These are phyloP conservation scores for Mimachlamys varia DNA, from an alignment of 2,888 invertebrate species.

Conservation along the genomic window DNA sequence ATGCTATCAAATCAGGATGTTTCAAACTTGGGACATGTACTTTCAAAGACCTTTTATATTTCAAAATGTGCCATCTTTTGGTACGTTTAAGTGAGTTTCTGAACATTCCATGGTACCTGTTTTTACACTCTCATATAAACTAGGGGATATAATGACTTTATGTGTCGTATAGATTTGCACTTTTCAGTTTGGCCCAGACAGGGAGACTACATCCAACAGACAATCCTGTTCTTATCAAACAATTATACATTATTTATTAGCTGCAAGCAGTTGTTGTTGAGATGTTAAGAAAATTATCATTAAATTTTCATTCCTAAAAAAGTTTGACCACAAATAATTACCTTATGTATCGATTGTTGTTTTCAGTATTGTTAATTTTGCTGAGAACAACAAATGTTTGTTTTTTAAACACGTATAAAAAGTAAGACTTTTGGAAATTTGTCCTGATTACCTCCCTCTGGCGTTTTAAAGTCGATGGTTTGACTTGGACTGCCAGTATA, in stretches of 20 bases:
- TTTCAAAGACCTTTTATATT: neutral
- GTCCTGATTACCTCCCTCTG: constrained; percentile 75
- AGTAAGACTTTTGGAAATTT: too few species aligned
- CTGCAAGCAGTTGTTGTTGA: too few species aligned
- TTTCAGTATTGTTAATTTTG: too few species aligned
- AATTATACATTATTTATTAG: neutral
- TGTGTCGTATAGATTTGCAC: neutral
- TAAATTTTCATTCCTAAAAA: too few species aligned
- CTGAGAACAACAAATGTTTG: too few species aligned
- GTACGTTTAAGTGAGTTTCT: neutral
- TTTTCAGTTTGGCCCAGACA: neutral
- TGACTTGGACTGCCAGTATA: constrained; percentile 96
- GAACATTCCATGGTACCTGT: neutral
- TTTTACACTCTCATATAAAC: neutral
- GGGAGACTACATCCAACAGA: neutral
- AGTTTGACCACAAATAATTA: too few species aligned
- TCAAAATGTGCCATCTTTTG: neutral
- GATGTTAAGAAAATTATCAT: neutral
- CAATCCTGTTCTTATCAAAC: neutral
- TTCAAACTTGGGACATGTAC: neutral
- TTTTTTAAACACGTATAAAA: too few species aligned
- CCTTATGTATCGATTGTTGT: too few species aligned
- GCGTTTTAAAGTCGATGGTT: constrained; percentile 84
- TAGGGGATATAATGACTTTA: neutral
- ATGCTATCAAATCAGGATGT: neutral